Percentiles rank a stretch among this genome's conserved stretches.
Conservation (phyloP, 2,888 invertebrate genomes). For the Pegoplata infirma region DNA sequence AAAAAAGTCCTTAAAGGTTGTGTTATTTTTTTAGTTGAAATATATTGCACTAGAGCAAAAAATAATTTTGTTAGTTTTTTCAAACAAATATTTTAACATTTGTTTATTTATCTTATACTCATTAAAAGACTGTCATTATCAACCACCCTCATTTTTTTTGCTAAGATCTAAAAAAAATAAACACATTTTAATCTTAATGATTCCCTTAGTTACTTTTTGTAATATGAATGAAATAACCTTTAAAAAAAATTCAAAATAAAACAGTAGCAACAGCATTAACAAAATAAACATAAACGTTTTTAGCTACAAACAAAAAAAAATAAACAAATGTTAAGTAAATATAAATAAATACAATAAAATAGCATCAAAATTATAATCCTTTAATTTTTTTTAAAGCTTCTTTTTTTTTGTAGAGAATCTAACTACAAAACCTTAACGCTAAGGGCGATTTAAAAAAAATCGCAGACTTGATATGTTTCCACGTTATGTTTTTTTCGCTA, state of each 20-base stretch:
- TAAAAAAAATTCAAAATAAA: neutral
- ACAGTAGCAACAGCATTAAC: slow-evolving; percentile 4
- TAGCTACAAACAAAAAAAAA: neutral
- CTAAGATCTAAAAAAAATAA: slow-evolving; percentile 1
- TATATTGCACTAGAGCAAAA: neutral
- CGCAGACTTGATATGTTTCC: slow-evolving; percentile 46
- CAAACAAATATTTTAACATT: slow-evolving; percentile 2
- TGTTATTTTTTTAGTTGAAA: neutral
- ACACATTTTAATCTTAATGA: slow-evolving; percentile 22
- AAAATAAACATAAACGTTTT: slow-evolving; percentile 9
- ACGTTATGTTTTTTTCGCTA: slow-evolving; percentile 33
- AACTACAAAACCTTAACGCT: slow-evolving; percentile 56
- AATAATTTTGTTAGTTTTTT: neutral
- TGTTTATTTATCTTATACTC: slow-evolving; percentile 23
- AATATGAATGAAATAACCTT: neutral
- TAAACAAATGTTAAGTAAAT: slow-evolving; percentile 18
- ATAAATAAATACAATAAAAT: slow-evolving; percentile 40
- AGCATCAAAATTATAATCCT: slow-evolving; percentile 60
- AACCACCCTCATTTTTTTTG: neutral
- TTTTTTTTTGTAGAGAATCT: slow-evolving; percentile 37
- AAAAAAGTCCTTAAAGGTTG: neutral
- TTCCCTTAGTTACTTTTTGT: neutral
- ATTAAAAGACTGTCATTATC: slow-evolving; percentile 17
- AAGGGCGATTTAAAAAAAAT: slow-evolving; percentile 44
- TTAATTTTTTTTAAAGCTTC: slow-evolving; percentile 59